Conservation (phyloP, 2,113 vertebrate species). For the Collichthys lucidus region DNA sequence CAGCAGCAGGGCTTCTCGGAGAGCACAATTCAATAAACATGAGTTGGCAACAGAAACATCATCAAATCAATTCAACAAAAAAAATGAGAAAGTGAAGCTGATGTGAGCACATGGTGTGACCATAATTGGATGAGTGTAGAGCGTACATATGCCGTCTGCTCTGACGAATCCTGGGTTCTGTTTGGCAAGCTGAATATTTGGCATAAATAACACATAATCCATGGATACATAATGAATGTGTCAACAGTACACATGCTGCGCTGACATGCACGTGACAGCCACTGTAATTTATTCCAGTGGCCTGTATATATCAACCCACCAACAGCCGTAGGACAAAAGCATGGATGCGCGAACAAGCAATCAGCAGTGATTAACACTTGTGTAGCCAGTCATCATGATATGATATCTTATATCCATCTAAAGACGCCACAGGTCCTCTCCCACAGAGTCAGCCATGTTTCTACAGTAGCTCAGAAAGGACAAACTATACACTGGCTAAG, state of each 20-base stretch:
- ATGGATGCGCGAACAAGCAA: background rate
- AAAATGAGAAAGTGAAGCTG: background rate
- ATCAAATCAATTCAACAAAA: background rate
- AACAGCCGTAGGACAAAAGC: slow-evolving; percentile 5
- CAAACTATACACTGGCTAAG: too few relatives aligned
- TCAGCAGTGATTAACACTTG: background rate
- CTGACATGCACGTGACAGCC: slow-evolving; percentile 2
- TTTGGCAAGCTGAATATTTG: slow-evolving; percentile 32
- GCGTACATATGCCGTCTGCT: background rate
- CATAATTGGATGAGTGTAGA: background rate
- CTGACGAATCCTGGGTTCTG: slow-evolving; percentile 20
- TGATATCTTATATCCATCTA: background rate
- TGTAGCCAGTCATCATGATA: background rate
- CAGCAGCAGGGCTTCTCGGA: background rate
- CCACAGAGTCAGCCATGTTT: too few relatives aligned
- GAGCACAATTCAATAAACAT: slow-evolving; percentile 35
- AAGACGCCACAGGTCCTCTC: too few relatives aligned
- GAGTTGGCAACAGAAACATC: slow-evolving; percentile 5
- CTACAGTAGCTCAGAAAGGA: too few relatives aligned
- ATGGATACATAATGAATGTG: slow-evolving; percentile 11
- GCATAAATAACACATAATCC: slow-evolving; percentile 37
- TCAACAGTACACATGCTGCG: background rate
- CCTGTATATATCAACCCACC: background rate
- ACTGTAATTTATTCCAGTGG: slow-evolving; percentile 3
- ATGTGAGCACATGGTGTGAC: background rate